Base-by-base conservation (phyloP, 2,888 invertebrate genomes). In the Scaptomyza caliginosa region DNA sequence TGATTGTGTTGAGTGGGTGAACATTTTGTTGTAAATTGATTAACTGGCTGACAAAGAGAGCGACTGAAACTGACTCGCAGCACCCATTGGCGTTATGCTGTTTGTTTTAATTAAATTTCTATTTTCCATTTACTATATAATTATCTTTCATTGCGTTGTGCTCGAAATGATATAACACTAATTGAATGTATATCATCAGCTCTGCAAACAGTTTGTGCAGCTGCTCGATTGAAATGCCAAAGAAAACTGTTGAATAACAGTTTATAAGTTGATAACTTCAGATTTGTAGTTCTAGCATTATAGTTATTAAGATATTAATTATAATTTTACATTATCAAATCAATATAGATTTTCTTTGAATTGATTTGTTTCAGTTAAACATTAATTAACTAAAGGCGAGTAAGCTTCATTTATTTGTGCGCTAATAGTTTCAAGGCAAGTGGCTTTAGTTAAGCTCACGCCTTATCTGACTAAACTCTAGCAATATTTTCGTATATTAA, bases 31-130 rank as follows among this genome's bases (percentile, higher is more conserved):
- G 52, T 56, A 66, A 65, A 74, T 69, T 73, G 72, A 69, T 74
- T 74, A 74, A 73, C 69, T 60, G 54, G 32, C 70, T 65, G 57
- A 43, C 58, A 60, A 57, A 66, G 56, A 39, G 60, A 54, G 26
- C 10, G 59, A 57, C 30, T 69, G 69, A 50, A 74, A 60, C 50
- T 69, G 66, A 73, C 65, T 48, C 57, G 46, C 49, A 46, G 55
- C 21, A 21, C 26, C 74, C 69, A 57, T 30, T 66, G 69, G 72
- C 69, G 54, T 48, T 73, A 57, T 60, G 45, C 59, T 74, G 60
- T 73, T 72, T 74, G 74, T 60, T 72, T 72, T 74, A 72, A 72
- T 72, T 72, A 72, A 72, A 69, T 73, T 74, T 74, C 39, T 55
- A 74, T 69, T 74, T 66, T 55, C 66, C 45, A 66, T 69, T 60